Base-by-base conservation (phyloP, 2,113 vertebrate species). In the Corydoras sp. region DNA sequence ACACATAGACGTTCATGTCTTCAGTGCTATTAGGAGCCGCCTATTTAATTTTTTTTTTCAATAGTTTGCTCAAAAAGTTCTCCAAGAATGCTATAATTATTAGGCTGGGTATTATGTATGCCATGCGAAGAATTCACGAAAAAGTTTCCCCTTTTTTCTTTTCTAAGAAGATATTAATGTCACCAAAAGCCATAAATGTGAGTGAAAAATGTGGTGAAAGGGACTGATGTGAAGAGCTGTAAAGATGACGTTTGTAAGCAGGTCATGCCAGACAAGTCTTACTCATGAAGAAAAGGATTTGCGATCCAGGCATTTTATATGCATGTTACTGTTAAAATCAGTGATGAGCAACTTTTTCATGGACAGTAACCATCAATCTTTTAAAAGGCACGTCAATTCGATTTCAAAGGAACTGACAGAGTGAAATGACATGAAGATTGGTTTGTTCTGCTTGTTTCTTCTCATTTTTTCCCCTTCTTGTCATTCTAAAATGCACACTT, bases 401-500 rank as follows among this genome's bases (percentile, higher is more conserved):
- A 68, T 15, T 68, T 43, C 8, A 67, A 14, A 14, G 14, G 32
- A 55, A 55, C 14, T 32, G 54, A 56, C 7, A 54, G 6, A 29
- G 5, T 30, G 49, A 49, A 51, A 13, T 14, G n/a, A 56, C 54
- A 2, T 7, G 5, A 7, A 56, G 14, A 43, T 50, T 12, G 7
- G 24, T 50, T 35, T 14, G 6, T 58, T 49, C 54, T 56, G 6
- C n/a, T 62, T 18, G 53, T 13, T 13, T 56, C 14, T n/a, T 54
- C 8, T 54, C 15, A 29, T 43, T 13, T 32, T 35, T 18, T 12
- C 11, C 10, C 31, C 15, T 31, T 58, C 5, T 9, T 70, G 62
- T 72, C 58, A 43, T 83, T 85, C 78, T 83, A 79, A 85, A 83
- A 73, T 85, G 80, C 86, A 84, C 85, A 84, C 83, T 83, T 77